Conservation (phyloP, 1,140 invertebrate genomes). For the Hestina assimilis region DNA sequence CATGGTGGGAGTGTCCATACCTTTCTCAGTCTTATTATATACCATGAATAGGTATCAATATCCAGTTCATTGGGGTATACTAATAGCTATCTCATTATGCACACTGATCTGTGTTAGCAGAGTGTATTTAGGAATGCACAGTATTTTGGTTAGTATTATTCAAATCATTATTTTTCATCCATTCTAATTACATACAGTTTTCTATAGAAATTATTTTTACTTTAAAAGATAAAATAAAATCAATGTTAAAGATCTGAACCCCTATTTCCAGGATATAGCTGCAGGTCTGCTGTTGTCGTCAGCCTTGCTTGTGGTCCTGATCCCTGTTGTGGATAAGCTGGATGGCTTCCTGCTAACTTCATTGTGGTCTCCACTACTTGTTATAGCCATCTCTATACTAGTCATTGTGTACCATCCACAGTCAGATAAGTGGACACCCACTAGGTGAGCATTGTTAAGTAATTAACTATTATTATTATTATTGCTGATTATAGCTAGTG, state of each 20-base stretch:
- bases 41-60: constrained; percentile 90
- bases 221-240: no score
- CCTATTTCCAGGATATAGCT: constrained; percentile 87
- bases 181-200: no score
- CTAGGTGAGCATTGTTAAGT: constrained; percentile 78
- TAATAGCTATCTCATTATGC: constrained; percentile 83
- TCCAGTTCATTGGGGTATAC: constrained; percentile 79
- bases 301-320: constrained; percentile 83
- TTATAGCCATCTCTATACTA: constrained; percentile 82
- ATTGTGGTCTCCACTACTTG: constrained; percentile 81
- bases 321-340: constrained; percentile 86
- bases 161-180: not conserved
- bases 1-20: constrained; percentile 92
- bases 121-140: constrained; percentile 95
- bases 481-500: no score
- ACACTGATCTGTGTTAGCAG: constrained; percentile 89
- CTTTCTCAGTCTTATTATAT: constrained; percentile 89
- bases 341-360: constrained; percentile 86
- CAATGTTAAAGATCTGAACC: no score
- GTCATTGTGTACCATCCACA: constrained; percentile 86
- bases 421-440: constrained; percentile 89
- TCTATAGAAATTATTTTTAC: no score
- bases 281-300: constrained; percentile 85
- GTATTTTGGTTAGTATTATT: constrained; percentile 83
- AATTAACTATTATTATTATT: no score